phyloP scores from a whole-genome alignment of 2,797 vertebrate species.

The Yasuhikotakia modesta region DNA sequence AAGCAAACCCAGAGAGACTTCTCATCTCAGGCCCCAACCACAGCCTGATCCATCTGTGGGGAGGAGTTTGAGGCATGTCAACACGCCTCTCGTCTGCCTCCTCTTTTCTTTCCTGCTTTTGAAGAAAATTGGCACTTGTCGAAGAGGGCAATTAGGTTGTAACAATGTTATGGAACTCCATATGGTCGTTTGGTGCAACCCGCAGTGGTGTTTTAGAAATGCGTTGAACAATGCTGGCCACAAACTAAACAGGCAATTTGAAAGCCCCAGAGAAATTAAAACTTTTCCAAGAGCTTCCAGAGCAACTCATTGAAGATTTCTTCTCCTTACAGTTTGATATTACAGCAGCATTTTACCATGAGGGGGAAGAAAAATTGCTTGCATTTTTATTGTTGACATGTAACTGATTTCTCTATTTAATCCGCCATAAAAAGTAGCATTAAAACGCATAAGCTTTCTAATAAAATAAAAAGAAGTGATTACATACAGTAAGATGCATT shows the following conservation, averaged over 20 bases:
- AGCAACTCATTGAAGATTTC: slow-evolving; percentile 72
- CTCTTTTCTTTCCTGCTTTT: slow-evolving; percentile 64
- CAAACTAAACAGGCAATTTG: slow-evolving; percentile 85
- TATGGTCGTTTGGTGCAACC: slow-evolving; percentile 72
- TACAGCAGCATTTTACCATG: slow-evolving; percentile 61
- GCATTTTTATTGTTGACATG: slow-evolving; percentile 62
- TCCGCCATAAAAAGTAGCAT: neutral
- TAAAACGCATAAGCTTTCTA: neutral
- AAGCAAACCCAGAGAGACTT: slow-evolving; percentile 85
- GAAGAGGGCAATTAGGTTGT: slow-evolving; percentile 86
- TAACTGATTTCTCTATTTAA: neutral
- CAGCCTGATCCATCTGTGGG: slow-evolving; percentile 76
- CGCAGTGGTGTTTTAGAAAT: slow-evolving; percentile 76
- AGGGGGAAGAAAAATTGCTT: slow-evolving; percentile 68
- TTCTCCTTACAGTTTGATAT: slow-evolving; percentile 61
- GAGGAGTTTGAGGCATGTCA: slow-evolving; percentile 82
- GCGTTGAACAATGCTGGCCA: slow-evolving; percentile 71
- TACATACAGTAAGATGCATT: neutral
- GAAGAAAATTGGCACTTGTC: slow-evolving; percentile 82
- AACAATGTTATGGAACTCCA: slow-evolving; percentile 80
- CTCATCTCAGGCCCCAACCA: slow-evolving; percentile 71
- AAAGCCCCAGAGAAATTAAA: slow-evolving; percentile 95
- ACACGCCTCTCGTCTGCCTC: slow-evolving; percentile 66
- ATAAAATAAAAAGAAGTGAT: too few species aligned
- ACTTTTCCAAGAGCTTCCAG: slow-evolving; percentile 78